Conservation (phyloP, 2,113 vertebrate genomes). For the Oophaga pumilio region DNA sequence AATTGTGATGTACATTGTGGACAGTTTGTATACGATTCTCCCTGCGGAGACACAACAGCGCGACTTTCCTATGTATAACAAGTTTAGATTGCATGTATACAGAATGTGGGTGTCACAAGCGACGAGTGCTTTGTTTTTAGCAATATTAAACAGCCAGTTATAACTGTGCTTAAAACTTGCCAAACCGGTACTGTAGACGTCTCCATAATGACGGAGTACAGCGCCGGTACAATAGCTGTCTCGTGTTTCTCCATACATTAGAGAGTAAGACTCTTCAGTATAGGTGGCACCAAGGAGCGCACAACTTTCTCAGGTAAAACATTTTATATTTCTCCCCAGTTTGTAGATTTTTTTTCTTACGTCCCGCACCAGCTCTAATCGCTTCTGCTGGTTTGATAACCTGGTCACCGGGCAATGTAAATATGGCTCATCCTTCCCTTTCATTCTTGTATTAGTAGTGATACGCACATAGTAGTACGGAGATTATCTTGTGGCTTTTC, state of each 20-base stretch:
- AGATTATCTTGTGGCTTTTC: conserved; percentile 4
- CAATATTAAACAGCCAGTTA: conserved; percentile 47
- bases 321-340: not conserved
- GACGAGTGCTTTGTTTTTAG: conserved; percentile 43
- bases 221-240: conserved; percentile 31
- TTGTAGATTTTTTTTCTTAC: not conserved
- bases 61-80: conserved; percentile 35
- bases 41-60: conserved; percentile 20
- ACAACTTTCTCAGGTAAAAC: conserved; percentile 30
- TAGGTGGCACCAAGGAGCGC: not conserved
- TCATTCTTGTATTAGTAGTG: not conserved
- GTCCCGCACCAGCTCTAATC: not conserved
- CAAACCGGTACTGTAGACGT: conserved; percentile 50
- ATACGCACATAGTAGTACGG: conserved; percentile 9
- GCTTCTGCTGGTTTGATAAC: not conserved
- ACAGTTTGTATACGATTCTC: conserved; percentile 36
- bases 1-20: not conserved
- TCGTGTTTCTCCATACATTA: conserved; percentile 21
- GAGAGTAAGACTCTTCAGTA: conserved; percentile 10
- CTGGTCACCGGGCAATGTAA: not conserved
- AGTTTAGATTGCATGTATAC: conserved; percentile 17
- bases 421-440: no score
- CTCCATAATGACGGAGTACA: conserved; percentile 47
- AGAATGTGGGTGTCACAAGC: conserved; percentile 44
- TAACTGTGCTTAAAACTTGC: conserved; percentile 47